Base-by-base conservation (phyloP, 2,797 vertebrate species). In the Pitangus sulphuratus region DNA sequence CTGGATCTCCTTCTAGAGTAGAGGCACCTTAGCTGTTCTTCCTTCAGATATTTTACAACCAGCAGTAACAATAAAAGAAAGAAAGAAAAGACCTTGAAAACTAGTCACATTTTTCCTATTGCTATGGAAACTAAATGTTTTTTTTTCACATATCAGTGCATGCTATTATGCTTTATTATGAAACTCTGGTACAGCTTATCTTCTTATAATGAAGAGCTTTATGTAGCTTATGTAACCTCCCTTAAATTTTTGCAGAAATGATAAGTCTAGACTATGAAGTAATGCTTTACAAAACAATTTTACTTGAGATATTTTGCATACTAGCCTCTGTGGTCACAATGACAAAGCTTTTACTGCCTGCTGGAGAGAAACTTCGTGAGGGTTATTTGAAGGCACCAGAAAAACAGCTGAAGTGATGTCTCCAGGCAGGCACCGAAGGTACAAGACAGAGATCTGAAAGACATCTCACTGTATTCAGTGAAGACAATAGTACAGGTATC, bases 81-180 rank as follows among this genome's bases (percentile, higher is more conserved):
- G 40, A 33, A 79, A 87, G 24, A 21, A 84, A 93, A 95, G 71
- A 31, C 44, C 53, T 87, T 95, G 47, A 56, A 79, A 96, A 64
- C 37, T 86, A 39, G 94, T 57, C 74, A 84, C 58, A 70, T 75
- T 70, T 95, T 84, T 81, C 26, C 24, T 80, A 45, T 85, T 95
- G 84, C 68, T 87, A 93, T 96, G 92, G 91, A 94, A 95, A 97
- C 56, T 0, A 90, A 92, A 54, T 79, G 25, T n/a, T 88, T 66
- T 31, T 20, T 44, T 45, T 22, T 22, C 45, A 60, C 30, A 58
- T 30, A 70, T 72, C 75, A 78, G 54, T 70, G 19, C 12, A 33
- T 85, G 39, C 28, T 76, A 74, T 86, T 96, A 81, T 89, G 35
- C 35, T 83, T 94, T 83, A 85, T 95, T 96, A 80, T 79, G 91